Percentiles rank a stretch among this genome's conserved stretches.
Evolutionary conservation across 2,113 vertebrate species (phyloP).

Genomic region (Rattus rattus): DNA sequence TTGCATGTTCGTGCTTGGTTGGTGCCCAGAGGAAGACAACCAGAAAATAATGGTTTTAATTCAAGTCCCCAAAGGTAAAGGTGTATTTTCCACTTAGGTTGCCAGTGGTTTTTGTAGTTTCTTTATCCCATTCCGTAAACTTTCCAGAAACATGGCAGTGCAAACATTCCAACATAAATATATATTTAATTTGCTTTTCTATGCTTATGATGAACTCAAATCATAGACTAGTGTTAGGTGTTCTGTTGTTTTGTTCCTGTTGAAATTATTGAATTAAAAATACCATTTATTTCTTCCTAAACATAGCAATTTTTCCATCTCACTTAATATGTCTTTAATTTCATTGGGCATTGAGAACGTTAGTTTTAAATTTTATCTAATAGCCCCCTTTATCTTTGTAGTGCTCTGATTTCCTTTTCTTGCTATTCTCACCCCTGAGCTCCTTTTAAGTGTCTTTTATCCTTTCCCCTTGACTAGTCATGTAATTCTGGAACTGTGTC

Average conservation of each 20-base stretch:
- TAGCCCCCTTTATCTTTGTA: no score
- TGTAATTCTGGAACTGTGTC: background rate
- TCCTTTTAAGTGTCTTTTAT: background rate
- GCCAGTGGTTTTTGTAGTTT: background rate
- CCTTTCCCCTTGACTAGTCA: background rate
- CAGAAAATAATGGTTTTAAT: background rate
- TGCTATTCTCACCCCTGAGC: background rate
- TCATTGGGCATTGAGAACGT: background rate
- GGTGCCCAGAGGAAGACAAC: background rate
- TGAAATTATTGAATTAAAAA: background rate
- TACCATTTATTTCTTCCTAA: background rate
- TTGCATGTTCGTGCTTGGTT: background rate
- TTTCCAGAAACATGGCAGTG: background rate
- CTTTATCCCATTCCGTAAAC: background rate
- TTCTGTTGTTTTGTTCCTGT: no score
- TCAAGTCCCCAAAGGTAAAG: background rate
- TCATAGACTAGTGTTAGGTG: background rate
- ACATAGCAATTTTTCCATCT: no score
- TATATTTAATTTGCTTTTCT: background rate
- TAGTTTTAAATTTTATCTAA: background rate
- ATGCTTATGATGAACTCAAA: background rate
- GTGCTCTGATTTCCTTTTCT: background rate
- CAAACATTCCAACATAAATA: background rate
- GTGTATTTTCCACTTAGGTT: background rate
- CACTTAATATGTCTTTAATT: background rate